Evolutionary conservation across 2,113 vertebrate species (phyloP).

Genomic region (Rhinopomastus cyanomelas): DNA sequence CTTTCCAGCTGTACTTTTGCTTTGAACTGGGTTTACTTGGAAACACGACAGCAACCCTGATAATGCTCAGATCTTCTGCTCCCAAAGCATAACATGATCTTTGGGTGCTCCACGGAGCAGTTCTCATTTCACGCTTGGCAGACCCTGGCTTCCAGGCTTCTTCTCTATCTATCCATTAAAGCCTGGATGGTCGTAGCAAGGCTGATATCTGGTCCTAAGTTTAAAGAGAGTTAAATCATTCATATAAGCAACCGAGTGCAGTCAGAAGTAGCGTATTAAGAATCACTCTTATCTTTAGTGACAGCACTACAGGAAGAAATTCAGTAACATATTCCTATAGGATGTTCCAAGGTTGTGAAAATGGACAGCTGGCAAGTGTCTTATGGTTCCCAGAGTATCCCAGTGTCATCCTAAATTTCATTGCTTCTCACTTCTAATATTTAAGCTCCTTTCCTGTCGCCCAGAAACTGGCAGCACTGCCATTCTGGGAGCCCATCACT

Average conservation of each 20-base stretch:
- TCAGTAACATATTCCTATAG: not conserved
- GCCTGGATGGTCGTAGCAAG: not conserved
- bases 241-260: not conserved
- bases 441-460: slow-evolving; percentile 14
- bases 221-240: not conserved
- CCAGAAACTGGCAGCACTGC: slow-evolving; percentile 11
- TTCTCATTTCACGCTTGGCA: not conserved
- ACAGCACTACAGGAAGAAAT: not conserved
- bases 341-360: not conserved
- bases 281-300: not conserved
- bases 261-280: not conserved
- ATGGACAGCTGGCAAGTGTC: not conserved
- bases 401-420: slow-evolving; percentile 13
- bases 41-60: not conserved
- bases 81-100: not conserved
- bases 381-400: not conserved
- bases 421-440: not conserved
- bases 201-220: not conserved
- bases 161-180: not conserved
- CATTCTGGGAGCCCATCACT: not conserved
- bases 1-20: not conserved
- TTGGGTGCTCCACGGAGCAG: not conserved
- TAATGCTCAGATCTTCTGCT: not conserved
- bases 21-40: not conserved
- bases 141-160: not conserved